Evolutionary conservation across 2,113 vertebrate genomes (phyloP).

Genomic region (Hemichromis elongatus): DNA sequence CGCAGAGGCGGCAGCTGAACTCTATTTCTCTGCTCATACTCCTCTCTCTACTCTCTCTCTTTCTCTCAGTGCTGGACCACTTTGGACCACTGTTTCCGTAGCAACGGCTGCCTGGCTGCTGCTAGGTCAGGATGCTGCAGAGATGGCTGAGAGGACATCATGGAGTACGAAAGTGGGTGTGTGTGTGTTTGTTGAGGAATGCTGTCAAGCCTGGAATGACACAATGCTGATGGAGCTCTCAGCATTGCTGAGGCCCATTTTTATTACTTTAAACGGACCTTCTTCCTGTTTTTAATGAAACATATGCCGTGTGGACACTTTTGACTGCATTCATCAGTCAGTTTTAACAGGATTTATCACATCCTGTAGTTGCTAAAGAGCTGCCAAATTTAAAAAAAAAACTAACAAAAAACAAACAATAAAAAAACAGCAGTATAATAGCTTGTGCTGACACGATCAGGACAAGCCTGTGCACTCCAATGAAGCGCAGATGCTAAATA

Average conservation of each 20-base stretch:
- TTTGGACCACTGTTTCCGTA: slow-evolving; percentile 67
- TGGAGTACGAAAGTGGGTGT: not conserved
- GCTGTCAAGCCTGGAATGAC: not conserved
- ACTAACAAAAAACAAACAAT: not conserved
- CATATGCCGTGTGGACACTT: not conserved
- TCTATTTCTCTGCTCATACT: slow-evolving; percentile 21
- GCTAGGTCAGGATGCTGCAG: slow-evolving; percentile 65
- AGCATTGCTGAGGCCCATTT: not conserved
- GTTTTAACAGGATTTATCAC: not conserved
- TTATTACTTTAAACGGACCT: not conserved
- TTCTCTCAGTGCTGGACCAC: slow-evolving; percentile 29
- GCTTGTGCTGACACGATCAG: not conserved
- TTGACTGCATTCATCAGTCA: not conserved
- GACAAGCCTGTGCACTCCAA: not conserved
- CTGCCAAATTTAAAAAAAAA: not conserved
- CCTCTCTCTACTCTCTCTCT: not conserved
- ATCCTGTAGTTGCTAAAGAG: not conserved
- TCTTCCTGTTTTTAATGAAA: not conserved
- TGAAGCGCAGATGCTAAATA: not conserved
- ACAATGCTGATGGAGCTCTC: not conserved
- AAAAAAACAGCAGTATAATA: not conserved
- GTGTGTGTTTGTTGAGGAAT: slow-evolving; percentile 5
- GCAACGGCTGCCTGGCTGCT: slow-evolving; percentile 63
- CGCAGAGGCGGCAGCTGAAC: slow-evolving; percentile 46
- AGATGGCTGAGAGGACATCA: slow-evolving; percentile 48